phyloP scores from a whole-genome alignment of 2,888 invertebrate species.

The Osmoderma eremita region DNA sequence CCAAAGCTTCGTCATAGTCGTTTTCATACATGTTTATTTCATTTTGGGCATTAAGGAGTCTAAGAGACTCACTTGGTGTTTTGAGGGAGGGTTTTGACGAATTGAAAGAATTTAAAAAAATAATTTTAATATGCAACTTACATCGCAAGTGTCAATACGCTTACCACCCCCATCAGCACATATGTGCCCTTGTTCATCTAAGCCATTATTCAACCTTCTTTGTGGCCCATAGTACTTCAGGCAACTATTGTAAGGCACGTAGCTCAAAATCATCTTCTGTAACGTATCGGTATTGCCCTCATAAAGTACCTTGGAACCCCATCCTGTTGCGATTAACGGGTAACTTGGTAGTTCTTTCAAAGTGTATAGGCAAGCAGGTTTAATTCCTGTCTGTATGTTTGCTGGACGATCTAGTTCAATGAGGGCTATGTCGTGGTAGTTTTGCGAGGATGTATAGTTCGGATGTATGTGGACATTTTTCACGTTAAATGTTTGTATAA shows the following conservation, averaged over 20 bases:
- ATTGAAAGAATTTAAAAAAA: too few species aligned
- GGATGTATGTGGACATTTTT: slow-evolving; percentile 60
- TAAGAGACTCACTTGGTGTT: too few species aligned
- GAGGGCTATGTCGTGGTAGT: slow-evolving; percentile 67
- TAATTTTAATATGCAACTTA: slow-evolving; percentile 4
- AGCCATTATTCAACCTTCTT: slow-evolving; percentile 20
- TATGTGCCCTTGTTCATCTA: slow-evolving; percentile 31
- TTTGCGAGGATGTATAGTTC: slow-evolving; percentile 57
- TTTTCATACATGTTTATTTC: too few species aligned
- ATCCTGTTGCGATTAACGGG: slow-evolving; percentile 62
- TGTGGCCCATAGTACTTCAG: neutral
- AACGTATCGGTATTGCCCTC: slow-evolving; percentile 55
- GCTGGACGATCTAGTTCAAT: slow-evolving; percentile 61
- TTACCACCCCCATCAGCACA: slow-evolving; percentile 33
- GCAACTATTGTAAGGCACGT: slow-evolving; percentile 11
- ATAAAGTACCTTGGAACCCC: slow-evolving; percentile 58
- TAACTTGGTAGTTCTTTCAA: slow-evolving; percentile 42
- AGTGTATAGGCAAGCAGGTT: slow-evolving; percentile 64
- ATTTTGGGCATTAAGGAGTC: too few species aligned
- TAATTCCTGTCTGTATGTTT: slow-evolving; percentile 57
- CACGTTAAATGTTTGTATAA: slow-evolving; percentile 56
- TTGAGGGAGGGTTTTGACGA: too few species aligned
- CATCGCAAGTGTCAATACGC: slow-evolving; percentile 39
- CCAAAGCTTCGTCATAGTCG: neutral
- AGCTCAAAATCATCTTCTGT: slow-evolving; percentile 62